Evolutionary conservation across 2,113 vertebrate genomes (phyloP).

Genomic region (Podarcis muralis): DNA sequence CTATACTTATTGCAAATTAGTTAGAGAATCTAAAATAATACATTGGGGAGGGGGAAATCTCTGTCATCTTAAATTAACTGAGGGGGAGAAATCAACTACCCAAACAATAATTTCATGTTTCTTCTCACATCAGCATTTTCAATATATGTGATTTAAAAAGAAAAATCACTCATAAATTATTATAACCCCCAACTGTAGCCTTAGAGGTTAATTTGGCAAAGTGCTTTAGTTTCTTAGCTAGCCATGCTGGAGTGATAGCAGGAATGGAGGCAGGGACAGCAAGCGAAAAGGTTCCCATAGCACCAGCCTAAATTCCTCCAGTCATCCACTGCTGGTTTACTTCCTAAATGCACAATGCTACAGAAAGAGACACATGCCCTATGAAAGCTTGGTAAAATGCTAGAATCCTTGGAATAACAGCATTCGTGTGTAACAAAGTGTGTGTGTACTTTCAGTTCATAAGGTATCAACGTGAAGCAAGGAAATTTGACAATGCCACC

Average conservation of each 20-base stretch:
- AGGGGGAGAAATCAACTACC: no score
- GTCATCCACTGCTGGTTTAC: not conserved
- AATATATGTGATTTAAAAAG: no score
- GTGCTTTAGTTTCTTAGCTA: not conserved
- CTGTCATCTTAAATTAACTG: no score
- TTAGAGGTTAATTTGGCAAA: not conserved
- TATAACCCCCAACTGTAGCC: no score
- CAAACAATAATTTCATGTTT: no score
- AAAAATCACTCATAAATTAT: no score
- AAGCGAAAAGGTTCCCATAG: not conserved
- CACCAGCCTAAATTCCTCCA: not conserved
- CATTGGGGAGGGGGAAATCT: no score
- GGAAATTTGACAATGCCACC: not conserved
- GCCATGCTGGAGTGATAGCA: not conserved
- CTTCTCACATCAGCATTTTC: no score
- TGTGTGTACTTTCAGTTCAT: not conserved
- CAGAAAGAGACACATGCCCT: not conserved
- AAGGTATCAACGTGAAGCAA: not conserved
- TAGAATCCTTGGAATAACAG: not conserved
- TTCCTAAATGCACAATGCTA: no score
- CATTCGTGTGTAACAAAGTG: not conserved
- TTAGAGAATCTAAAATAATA: no score
- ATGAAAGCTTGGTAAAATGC: not conserved
- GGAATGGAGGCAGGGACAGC: not conserved
- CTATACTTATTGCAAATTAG: no score